Base-by-base conservation (phyloP, 2,888 invertebrate species). In the Rhagophthalmus giganteus region DNA sequence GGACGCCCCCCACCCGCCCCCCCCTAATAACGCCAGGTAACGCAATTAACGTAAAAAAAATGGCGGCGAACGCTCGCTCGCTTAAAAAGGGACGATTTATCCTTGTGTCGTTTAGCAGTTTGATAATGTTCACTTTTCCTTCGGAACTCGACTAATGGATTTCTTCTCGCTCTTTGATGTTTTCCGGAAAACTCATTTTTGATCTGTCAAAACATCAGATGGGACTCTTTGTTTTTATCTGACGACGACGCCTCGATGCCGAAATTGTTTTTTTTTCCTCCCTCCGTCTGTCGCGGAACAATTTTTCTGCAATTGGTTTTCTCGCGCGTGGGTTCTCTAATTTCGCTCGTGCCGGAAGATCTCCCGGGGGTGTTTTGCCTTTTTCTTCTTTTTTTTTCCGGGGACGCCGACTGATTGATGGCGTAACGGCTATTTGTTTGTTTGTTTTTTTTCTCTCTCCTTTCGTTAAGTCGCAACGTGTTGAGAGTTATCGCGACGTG, bases 201-300 rank as follows among this genome's bases (percentile, higher is more conserved):
- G 52, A 46, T 46, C 45, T 40, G 52, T 52, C 52, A 52, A 46
- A 52, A 46, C 40, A 40, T 40, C 52, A 25, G 52, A 52, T 52
- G 31, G 46, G 46, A 33, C 32, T 24, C 44, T 51, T 39, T 35
- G 31, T 32, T 34, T 52, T 40, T 52, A 33, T 47, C 33, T 31
- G 39, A 49, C 30, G 49, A 25, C 41, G 39, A 49, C 30, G 49
- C 32, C 41, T 13, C 14, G 33, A 33, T 33, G 41, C 15, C 38
- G 16, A 31, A 30, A 48, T 48, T 41, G 41, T 41, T 37, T 25
- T 41, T 38, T 38, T 28, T 39, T 39, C 25, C n/a, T 15, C n/a
- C n/a, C n/a, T n/a, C n/a, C n/a, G 34, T 11, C n/a, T 20, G 15
- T 26, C 20, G 20, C n/a, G 15, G 24, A 39, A 48, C 48, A 28